phyloP scores from a whole-genome alignment of 2,888 invertebrate species.

The Fragum whitleyi region DNA sequence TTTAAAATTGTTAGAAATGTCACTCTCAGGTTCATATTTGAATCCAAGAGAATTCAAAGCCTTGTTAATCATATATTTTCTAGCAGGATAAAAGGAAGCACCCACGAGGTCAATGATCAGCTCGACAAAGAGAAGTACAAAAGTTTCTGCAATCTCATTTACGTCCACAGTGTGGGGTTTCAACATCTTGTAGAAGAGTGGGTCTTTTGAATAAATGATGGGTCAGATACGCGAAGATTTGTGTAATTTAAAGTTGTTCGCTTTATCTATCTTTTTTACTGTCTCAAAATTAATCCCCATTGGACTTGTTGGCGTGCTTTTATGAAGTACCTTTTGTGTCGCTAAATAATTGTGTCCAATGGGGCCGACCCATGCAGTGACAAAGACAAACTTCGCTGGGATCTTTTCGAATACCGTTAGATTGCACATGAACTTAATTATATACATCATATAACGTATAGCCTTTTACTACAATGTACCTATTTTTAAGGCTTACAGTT shows the following conservation, averaged over 20 bases:
- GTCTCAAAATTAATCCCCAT: neutral
- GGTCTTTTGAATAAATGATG: neutral
- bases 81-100: too few relatives aligned
- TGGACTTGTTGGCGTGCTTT: neutral
- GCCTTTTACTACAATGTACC: too few relatives aligned
- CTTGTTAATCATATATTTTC: too few relatives aligned
- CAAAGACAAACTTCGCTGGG: neutral
- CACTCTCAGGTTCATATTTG: too few relatives aligned
- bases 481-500: too few relatives aligned
- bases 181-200: neutral
- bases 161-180: neutral
- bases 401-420: neutral
- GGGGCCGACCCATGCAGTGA: neutral
- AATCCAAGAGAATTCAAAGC: too few relatives aligned
- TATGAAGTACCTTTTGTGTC: neutral
- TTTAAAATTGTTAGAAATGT: too few relatives aligned
- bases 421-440: too few relatives aligned
- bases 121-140: neutral
- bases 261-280: constrained; percentile 1
- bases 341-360: neutral
- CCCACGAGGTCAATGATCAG: too few relatives aligned
- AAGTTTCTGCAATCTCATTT: neutral
- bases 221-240: neutral
- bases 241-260: neutral
- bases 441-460: too few relatives aligned